These are phyloP conservation scores for Holocentrus rufus DNA, from an alignment of 2,797 vertebrate species.

Conservation along the genomic window DNA sequence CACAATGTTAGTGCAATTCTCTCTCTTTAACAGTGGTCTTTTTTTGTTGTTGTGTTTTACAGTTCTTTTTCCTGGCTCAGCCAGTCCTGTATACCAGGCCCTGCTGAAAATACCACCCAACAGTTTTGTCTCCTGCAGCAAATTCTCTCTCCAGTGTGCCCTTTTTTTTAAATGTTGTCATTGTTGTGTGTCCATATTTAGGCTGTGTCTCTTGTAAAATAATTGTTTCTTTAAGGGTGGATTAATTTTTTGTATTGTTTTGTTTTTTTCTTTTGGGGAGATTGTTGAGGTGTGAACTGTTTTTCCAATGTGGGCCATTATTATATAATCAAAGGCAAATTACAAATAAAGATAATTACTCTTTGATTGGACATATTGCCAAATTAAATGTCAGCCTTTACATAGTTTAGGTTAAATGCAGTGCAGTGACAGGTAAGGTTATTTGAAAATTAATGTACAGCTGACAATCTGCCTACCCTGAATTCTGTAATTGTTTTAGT, in stretches of 20 bases:
- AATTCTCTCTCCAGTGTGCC: conserved; percentile 97
- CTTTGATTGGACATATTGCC: conserved; percentile 13
- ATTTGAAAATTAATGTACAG: conserved; percentile 62
- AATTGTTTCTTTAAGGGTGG: conserved; percentile 37
- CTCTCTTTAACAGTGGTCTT: conserved; percentile 98
- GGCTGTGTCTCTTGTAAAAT: conserved; percentile 69
- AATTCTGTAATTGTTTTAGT: conserved; percentile 61
- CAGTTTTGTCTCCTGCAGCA: conserved; percentile 97
- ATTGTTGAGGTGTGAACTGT: conserved; percentile 50
- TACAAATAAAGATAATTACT: conserved; percentile 19
- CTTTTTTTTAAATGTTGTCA: conserved; percentile 84
- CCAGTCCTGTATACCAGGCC: conserved; percentile 99
- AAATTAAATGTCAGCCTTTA: conserved; percentile 23
- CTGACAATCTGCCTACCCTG: conserved; percentile 55
- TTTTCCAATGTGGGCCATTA: conserved; percentile 31
- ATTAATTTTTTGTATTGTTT: conserved; percentile 34
- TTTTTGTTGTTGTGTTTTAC: conserved; percentile 99
- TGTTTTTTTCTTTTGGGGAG: conserved; percentile 3
- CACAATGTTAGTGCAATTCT: conserved; percentile 91
- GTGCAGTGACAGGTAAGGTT: conserved; percentile 79
- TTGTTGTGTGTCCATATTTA: conserved; percentile 89
- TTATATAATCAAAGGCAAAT: conserved; percentile 19
- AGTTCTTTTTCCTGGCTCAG: conserved; percentile 99
- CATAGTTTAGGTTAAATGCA: conserved; percentile 57
- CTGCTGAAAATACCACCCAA: conserved; percentile 98